Conservation (phyloP, 1,140 invertebrate species). For the Zaprionus gabonicus region DNA sequence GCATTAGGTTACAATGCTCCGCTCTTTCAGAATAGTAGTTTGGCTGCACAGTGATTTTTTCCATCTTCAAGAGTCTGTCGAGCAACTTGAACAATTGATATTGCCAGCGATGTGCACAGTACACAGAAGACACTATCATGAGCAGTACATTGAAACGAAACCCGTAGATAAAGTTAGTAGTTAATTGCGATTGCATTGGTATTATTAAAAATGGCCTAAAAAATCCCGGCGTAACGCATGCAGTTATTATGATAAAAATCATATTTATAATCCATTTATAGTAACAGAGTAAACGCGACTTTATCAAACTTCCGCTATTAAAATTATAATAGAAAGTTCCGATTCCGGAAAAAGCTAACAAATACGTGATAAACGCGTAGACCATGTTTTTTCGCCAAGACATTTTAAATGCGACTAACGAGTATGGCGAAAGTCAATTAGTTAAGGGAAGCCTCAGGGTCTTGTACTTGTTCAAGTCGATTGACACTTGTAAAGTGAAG, state of each 20-base stretch:
- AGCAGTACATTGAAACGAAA: neutral
- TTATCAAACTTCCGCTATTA: neutral
- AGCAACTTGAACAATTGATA: conserved; percentile 15
- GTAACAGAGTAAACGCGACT: neutral
- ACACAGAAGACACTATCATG: neutral
- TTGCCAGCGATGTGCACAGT: conserved; percentile 18
- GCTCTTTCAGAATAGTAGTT: neutral
- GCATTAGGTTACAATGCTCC: neutral
- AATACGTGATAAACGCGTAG: conserved; percentile 2
- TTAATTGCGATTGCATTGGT: neutral
- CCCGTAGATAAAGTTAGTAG: too few relatives aligned
- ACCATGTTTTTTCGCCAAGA: neutral
- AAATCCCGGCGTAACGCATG: neutral
- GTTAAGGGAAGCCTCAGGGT: too few relatives aligned
- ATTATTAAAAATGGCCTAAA: neutral
- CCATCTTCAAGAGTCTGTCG: conserved; percentile 8
- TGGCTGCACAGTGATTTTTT: neutral
- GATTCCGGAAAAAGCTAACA: neutral
- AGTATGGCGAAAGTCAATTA: neutral
- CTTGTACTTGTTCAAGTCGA: too few relatives aligned
- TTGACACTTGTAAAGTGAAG: too few relatives aligned
- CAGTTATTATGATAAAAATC: neutral
- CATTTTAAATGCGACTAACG: neutral
- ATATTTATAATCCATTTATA: neutral
- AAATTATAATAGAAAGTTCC: conserved; percentile 5